Percentiles rank a stretch among this genome's conserved stretches.
Conservation (phyloP, 2,888 invertebrate species). For the Ephialtes manifestator region DNA sequence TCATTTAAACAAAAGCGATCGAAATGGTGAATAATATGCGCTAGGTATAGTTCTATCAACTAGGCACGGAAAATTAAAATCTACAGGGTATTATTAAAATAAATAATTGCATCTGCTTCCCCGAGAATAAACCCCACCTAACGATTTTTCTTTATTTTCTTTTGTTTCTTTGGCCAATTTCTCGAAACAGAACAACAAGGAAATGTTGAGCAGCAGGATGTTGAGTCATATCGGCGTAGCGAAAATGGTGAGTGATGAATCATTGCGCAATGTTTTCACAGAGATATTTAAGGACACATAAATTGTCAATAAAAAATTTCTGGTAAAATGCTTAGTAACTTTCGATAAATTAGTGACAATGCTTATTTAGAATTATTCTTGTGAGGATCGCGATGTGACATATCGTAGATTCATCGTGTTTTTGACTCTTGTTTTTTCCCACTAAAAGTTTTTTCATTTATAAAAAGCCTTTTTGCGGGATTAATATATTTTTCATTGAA, state of each 20-base stretch:
- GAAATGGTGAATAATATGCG: neutral
- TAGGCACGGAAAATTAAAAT: too few species aligned
- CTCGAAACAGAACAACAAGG: neutral
- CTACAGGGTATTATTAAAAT: constrained; percentile 46
- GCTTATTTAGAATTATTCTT: neutral
- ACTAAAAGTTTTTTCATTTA: neutral
- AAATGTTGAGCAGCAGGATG: constrained; percentile 29
- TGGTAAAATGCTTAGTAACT: too few species aligned
- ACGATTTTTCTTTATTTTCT: neutral
- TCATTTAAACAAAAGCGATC: neutral
- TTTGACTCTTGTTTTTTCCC: neutral
- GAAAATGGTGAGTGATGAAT: constrained; percentile 24
- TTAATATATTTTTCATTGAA: neutral
- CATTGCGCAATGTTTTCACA: neutral
- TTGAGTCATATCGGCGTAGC: constrained; percentile 33
- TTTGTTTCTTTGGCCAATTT: neutral
- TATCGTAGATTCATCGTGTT: neutral
- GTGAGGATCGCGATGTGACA: too few species aligned
- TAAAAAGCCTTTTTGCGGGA: neutral
- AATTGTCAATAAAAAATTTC: too few species aligned
- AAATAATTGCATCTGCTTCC: constrained; percentile 36
- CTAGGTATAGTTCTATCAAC: neutral
- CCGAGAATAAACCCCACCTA: neutral
- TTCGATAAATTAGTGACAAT: neutral
- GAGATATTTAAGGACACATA: neutral